phyloP scores from a whole-genome alignment of 2,888 invertebrate species.

The Acronicta leporina region DNA sequence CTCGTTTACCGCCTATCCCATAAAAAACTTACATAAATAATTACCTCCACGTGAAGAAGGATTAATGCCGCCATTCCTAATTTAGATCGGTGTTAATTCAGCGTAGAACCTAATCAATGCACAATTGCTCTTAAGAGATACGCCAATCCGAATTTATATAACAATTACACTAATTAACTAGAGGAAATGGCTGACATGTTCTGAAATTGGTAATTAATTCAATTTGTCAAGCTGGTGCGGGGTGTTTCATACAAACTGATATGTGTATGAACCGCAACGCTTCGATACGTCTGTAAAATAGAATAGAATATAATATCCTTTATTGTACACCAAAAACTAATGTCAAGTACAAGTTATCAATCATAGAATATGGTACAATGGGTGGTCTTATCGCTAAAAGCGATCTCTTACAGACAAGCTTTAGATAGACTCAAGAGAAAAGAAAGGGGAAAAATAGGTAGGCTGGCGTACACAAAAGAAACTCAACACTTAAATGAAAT shows the following conservation, averaged over 20 bases:
- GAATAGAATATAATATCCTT: too few species aligned
- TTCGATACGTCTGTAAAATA: neutral
- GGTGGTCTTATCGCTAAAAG: too few species aligned
- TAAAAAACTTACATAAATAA: too few species aligned
- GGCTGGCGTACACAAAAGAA: too few species aligned
- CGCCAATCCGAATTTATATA: constrained; percentile 16
- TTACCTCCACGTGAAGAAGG: neutral
- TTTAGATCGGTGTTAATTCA: constrained; percentile 23
- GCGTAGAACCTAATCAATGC: constrained; percentile 38
- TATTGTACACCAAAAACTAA: too few species aligned
- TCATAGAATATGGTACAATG: too few species aligned
- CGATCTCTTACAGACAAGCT: too few species aligned
- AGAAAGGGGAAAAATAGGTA: too few species aligned
- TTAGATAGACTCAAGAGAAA: too few species aligned
- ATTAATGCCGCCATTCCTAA: constrained; percentile 11
- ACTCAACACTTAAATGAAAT: too few species aligned
- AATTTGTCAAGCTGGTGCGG: constrained; percentile 24
- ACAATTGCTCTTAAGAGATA: constrained; percentile 11
- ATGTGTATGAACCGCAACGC: constrained; percentile 23
- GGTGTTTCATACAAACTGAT: constrained; percentile 12
- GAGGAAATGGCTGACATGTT: constrained; percentile 19
- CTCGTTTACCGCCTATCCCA: too few species aligned
- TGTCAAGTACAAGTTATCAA: too few species aligned
- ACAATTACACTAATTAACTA: constrained; percentile 39
- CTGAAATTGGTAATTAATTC: constrained; percentile 28